Evolutionary conservation across 2,113 vertebrate species (phyloP).

Genomic region (Rallus limicola): DNA sequence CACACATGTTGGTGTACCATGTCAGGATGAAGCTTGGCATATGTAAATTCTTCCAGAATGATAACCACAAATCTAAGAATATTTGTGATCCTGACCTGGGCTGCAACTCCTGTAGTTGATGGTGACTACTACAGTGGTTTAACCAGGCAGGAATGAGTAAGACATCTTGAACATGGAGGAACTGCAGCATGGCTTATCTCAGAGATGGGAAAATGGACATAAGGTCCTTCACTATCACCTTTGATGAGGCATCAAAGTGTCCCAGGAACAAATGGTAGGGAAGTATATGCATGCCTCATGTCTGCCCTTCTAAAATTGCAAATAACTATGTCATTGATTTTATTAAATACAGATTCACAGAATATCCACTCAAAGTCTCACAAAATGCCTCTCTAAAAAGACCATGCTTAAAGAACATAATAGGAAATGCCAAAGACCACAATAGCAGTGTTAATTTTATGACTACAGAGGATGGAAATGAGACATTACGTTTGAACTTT

Average conservation of each 20-base stretch:
- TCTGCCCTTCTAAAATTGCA: not conserved
- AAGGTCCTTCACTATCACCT: not conserved
- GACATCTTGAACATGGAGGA: not conserved
- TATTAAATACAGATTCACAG: not conserved
- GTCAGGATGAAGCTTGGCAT: not conserved
- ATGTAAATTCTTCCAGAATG: not conserved
- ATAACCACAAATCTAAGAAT: not conserved
- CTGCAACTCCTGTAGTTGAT: not conserved
- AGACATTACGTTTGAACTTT: not conserved
- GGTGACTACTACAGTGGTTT: not conserved
- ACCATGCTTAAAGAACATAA: not conserved
- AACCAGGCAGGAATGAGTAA: not conserved
- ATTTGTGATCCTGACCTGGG: not conserved
- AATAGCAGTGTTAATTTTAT: slow-evolving; percentile 13
- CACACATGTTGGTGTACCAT: not conserved
- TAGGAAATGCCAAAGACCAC: not conserved
- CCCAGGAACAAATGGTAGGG: not conserved
- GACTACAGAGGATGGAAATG: not conserved
- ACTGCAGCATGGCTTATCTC: not conserved
- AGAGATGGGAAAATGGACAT: not conserved
- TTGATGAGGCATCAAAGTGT: not conserved
- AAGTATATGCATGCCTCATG: not conserved
- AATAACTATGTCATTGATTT: not conserved
- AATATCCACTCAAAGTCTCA: not conserved
- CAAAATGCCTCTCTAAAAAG: not conserved